A percentile compares a stretch with the other conserved stretches of the same genome.
These are phyloP conservation scores for Telmatherina bonti DNA, from an alignment of 2,797 vertebrate genomes.

Conservation along the genomic window DNA sequence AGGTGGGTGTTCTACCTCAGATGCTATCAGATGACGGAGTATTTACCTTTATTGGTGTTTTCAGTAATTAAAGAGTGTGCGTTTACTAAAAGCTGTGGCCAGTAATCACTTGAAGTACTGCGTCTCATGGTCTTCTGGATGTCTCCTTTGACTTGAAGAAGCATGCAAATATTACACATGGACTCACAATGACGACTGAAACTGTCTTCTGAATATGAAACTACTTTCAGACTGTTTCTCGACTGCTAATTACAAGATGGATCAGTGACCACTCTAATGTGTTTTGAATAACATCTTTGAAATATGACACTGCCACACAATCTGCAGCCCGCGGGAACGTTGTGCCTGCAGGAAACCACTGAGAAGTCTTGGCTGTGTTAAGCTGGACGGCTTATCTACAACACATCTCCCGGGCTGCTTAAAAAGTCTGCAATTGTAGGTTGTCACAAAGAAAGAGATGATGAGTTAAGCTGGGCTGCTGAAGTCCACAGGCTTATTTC, in stretches of 20 bases:
- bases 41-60: constrained; percentile 76
- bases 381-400: constrained; percentile 69
- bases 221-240: constrained; percentile 26
- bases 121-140: constrained; percentile 40
- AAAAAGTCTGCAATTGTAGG: constrained; percentile 74
- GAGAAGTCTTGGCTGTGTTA: constrained; percentile 56
- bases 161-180: not conserved
- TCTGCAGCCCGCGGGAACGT: constrained; percentile 42
- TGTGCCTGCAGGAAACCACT: constrained; percentile 48
- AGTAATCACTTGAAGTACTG: constrained; percentile 66
- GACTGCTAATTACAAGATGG: constrained; percentile 42
- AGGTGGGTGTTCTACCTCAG: constrained; percentile 55
- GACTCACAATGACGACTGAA: constrained; percentile 14
- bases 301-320: constrained; percentile 62
- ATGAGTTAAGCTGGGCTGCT: constrained; percentile 64
- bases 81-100: constrained; percentile 64
- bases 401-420: constrained; percentile 76
- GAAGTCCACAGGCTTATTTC: constrained; percentile 37
- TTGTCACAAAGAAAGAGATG: constrained; percentile 66
- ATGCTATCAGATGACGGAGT: constrained; percentile 80
- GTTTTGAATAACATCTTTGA: constrained; percentile 70
- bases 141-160: constrained; percentile 26
- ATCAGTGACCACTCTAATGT: constrained; percentile 43
- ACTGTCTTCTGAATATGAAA: constrained; percentile 16
- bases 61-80: constrained; percentile 78